Conservation (phyloP, 2,888 invertebrate species). For the Odontocerum albicorne region DNA sequence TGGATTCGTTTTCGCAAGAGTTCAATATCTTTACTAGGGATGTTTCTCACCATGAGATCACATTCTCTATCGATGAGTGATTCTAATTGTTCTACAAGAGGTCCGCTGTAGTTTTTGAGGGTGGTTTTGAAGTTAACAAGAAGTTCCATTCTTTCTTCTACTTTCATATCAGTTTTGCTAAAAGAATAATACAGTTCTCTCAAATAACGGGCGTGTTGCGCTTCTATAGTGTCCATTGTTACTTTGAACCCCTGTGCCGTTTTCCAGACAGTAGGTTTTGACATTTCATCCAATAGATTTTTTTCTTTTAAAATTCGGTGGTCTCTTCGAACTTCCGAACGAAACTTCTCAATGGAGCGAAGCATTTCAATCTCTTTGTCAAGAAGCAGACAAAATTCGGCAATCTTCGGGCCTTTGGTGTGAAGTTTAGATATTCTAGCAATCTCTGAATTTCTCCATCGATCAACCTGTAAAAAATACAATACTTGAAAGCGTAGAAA, state of each 20-base stretch:
- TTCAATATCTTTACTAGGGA: conserved; percentile 60
- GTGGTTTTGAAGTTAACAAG: conserved; percentile 70
- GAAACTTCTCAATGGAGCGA: conserved; percentile 68
- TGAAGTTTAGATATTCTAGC: conserved; percentile 64
- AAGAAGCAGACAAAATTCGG: conserved; percentile 68
- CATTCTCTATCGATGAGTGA: conserved; percentile 72
- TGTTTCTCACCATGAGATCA: conserved; percentile 65
- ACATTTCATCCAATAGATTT: conserved; percentile 66
- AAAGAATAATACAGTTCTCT: conserved; percentile 73
- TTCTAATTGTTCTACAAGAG: conserved; percentile 60
- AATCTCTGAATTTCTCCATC: conserved; percentile 67
- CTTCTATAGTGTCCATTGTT: conserved; percentile 80
- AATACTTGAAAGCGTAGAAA: too few species aligned
- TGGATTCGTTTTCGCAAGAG: conserved; percentile 69
- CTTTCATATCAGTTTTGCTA: conserved; percentile 57
- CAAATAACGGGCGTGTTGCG: conserved; percentile 75
- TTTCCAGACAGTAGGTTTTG: conserved; percentile 76
- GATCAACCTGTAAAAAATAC: conserved; percentile 55
- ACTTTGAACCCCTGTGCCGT: conserved; percentile 62
- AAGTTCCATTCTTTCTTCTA: conserved; percentile 69
- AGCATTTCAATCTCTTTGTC: conserved; percentile 74
- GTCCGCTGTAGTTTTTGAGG: conserved; percentile 61
- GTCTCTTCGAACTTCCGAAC: conserved; percentile 62
- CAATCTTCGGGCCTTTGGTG: conserved; percentile 68
- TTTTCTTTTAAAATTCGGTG: conserved; percentile 61